Evolutionary conservation across 2,113 vertebrate genomes (phyloP).

Genomic region (Psophia crepitans): DNA sequence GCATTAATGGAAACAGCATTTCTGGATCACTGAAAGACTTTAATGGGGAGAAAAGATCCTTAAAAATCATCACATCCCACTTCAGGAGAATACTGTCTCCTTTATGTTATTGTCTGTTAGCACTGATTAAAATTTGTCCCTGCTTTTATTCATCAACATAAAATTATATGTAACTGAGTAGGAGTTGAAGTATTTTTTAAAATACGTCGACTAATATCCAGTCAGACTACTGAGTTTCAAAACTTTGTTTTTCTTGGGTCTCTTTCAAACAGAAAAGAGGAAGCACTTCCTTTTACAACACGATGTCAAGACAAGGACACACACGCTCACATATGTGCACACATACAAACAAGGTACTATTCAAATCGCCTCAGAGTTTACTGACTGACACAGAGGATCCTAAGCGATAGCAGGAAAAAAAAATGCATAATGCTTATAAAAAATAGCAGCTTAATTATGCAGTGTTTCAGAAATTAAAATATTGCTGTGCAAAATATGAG

Average conservation of each 20-base stretch:
- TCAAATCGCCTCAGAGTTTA: neutral
- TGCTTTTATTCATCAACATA: neutral
- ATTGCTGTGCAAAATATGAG: neutral
- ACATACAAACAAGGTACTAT: neutral
- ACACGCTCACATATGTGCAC: neutral
- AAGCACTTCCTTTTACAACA: conserved; percentile 37
- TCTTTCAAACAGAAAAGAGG: conserved; percentile 17
- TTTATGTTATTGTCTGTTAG: neutral
- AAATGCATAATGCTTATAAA: neutral
- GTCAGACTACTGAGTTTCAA: neutral
- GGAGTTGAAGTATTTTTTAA: neutral
- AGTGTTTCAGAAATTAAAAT: neutral
- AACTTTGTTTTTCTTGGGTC: neutral
- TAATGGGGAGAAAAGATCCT: neutral
- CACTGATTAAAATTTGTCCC: neutral
- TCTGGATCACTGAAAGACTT: neutral
- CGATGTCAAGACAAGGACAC: neutral
- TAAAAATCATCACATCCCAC: neutral
- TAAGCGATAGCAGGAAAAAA: neutral
- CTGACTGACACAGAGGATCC: neutral
- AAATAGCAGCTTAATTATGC: neutral
- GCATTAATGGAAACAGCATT: neutral
- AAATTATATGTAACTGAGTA: neutral
- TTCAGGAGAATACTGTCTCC: neutral
- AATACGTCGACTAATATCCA: neutral